These are phyloP conservation scores for Pimpla rufipes DNA, from an alignment of 2,888 invertebrate genomes.

Conservation along the genomic window DNA sequence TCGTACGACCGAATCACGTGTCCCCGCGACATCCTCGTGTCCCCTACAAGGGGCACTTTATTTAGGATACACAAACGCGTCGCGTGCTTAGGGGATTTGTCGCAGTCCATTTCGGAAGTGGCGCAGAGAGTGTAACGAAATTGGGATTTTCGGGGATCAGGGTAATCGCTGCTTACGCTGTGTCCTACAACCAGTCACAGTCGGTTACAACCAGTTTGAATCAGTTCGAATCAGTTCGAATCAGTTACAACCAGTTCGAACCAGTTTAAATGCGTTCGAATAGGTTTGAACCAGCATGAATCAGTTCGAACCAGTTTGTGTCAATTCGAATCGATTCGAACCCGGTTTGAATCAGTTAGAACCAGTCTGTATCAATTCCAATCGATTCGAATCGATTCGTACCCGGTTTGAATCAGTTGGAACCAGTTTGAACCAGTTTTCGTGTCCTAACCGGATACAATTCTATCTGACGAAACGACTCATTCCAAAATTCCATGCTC, in stretches of 20 bases:
- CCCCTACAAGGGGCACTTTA: constrained; percentile 2
- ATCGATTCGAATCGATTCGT: no score
- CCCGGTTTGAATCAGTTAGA: not conserved
- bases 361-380: not conserved
- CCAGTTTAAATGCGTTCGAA: no score
- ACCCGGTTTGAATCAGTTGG: no score
- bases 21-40: not conserved
- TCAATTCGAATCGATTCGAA: no score
- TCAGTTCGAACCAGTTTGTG: no score
- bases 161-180: not conserved
- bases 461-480: not conserved
- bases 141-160: constrained; percentile 9
- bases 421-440: no score
- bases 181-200: not conserved
- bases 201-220: no score
- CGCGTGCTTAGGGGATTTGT: constrained; percentile 8
- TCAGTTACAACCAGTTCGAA: no score
- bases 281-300: not conserved
- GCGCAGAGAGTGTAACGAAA: not conserved
- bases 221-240: not conserved
- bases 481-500: not conserved
- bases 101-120: constrained; percentile 1
- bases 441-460: not conserved
- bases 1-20: constrained; percentile 17
- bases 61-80: constrained; percentile 3